Conservation (phyloP, 2,797 vertebrate genomes). For the Anguilla pacifica region DNA sequence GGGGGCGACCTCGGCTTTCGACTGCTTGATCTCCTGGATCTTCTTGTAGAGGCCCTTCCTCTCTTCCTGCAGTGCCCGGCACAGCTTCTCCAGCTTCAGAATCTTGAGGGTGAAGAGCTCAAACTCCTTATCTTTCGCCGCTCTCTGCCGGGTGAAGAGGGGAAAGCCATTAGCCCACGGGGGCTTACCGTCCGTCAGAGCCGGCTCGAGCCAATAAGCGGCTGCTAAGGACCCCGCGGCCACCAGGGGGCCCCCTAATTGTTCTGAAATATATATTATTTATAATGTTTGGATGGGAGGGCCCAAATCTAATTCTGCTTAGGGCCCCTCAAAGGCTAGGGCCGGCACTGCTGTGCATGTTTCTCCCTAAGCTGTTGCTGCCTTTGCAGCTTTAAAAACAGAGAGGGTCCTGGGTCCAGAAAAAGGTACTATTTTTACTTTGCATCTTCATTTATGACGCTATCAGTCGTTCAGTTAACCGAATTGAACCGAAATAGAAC, state of each 20-base stretch:
- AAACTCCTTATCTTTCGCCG: slow-evolving; percentile 84
- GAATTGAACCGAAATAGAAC: background rate
- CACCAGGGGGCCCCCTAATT: background rate
- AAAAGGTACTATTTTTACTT: background rate
- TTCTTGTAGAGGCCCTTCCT: slow-evolving; percentile 85
- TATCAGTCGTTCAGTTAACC: background rate
- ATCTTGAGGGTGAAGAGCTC: slow-evolving; percentile 90
- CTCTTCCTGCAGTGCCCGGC: slow-evolving; percentile 88
- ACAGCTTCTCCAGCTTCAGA: slow-evolving; percentile 87
- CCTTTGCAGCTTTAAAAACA: background rate
- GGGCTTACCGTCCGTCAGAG: background rate
- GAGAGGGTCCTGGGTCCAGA: background rate
- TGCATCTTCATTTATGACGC: background rate
- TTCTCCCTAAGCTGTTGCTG: background rate
- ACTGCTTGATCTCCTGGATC: slow-evolving; percentile 82
- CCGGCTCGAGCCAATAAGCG: background rate
- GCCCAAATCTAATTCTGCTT: background rate
- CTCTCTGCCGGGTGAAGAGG: slow-evolving; percentile 73
- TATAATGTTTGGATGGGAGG: background rate
- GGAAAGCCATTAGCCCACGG: background rate
- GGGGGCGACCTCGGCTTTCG: slow-evolving; percentile 45
- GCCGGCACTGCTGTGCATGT: background rate
- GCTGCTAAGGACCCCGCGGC: background rate
- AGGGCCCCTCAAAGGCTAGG: background rate
- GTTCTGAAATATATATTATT: background rate